Conservation (phyloP, 1,140 invertebrate genomes). For the Caerostris darwini region DNA sequence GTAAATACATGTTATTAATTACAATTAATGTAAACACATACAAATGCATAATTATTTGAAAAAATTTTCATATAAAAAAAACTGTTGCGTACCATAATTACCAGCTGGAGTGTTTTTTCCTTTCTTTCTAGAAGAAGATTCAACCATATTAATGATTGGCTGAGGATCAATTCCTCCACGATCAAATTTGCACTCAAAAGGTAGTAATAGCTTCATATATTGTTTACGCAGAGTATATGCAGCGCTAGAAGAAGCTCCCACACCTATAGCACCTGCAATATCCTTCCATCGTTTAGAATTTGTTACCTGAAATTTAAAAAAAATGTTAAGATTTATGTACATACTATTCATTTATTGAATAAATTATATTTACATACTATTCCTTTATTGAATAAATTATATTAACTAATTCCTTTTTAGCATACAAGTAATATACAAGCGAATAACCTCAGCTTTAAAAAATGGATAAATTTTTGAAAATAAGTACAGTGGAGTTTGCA, state of each 20-base stretch:
- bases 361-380: too few relatives aligned
- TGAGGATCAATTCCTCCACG: constrained; percentile 96
- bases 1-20: too few relatives aligned
- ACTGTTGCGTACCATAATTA: constrained; percentile 41
- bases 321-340: not conserved
- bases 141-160: constrained; percentile 94
- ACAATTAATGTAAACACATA: too few relatives aligned
- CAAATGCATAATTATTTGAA: too few relatives aligned
- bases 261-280: constrained; percentile 94
- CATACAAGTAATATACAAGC: too few relatives aligned
- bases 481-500: too few relatives aligned
- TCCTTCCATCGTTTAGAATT: constrained; percentile 99
- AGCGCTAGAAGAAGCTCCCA: constrained; percentile 97
- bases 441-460: too few relatives aligned
- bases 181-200: constrained; percentile 98
- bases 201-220: constrained; percentile 97
- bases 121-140: constrained; percentile 82
- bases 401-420: too few relatives aligned
- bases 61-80: not conserved
- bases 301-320: constrained; percentile 89
- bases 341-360: too few relatives aligned
- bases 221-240: constrained; percentile 98
- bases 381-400: too few relatives aligned
- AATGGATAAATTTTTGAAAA: too few relatives aligned
- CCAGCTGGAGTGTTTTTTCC: constrained; percentile 74